Evolutionary conservation across 1,140 invertebrate genomes (phyloP).

Genomic region (Leguminivora glycinivorella): DNA sequence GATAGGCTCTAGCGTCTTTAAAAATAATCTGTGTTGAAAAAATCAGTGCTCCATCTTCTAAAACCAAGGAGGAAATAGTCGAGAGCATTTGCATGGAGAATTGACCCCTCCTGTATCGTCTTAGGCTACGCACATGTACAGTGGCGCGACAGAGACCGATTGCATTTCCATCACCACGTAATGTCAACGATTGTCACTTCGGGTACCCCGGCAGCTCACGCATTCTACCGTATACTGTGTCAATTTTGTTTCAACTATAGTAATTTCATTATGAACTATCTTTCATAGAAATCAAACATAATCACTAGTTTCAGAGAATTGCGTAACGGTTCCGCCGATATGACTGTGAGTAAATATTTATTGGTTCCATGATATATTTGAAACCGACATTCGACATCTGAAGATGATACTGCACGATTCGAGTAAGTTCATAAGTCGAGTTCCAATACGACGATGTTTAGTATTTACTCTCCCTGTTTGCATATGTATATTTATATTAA

Average conservation of each 20-base stretch:
- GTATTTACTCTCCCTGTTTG: background rate
- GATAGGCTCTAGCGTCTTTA: too few species aligned
- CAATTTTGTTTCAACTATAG: background rate
- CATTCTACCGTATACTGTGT: background rate
- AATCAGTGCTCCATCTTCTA: too few species aligned
- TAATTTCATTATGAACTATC: conserved; percentile 31
- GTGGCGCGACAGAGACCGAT: too few species aligned
- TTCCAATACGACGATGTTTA: background rate
- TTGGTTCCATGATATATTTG: background rate
- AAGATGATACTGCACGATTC: background rate
- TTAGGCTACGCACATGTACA: too few species aligned
- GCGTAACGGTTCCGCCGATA: background rate
- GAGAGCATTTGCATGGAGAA: too few species aligned
- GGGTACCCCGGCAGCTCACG: too few species aligned
- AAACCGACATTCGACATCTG: background rate
- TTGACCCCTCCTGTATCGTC: too few species aligned
- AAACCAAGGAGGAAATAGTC: too few species aligned
- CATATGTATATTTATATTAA: background rate
- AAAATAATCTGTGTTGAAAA: too few species aligned
- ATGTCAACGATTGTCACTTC: too few species aligned
- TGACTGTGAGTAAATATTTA: background rate
- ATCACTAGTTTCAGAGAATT: background rate
- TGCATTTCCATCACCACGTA: too few species aligned
- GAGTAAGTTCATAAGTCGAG: background rate
- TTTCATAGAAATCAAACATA: conserved; percentile 6